These are phyloP conservation scores for Dusona sp. DNA, from an alignment of 2,888 invertebrate genomes.

Conservation along the genomic window DNA sequence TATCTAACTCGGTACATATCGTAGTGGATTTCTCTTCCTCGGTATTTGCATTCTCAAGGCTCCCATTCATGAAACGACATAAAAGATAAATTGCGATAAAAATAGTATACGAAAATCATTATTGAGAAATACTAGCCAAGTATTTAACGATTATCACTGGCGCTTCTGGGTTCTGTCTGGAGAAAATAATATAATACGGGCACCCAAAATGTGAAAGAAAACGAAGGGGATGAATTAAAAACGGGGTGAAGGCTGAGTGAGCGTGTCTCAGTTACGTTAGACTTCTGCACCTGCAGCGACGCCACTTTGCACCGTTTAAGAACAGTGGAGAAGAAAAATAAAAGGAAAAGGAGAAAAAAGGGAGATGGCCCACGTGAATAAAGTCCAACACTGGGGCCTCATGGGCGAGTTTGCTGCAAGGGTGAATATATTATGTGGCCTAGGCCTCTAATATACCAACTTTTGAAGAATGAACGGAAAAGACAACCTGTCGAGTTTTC, in stretches of 20 bases:
- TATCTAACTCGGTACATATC: conserved; percentile 44
- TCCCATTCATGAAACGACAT: conserved; percentile 33
- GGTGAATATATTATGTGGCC: conserved; percentile 67
- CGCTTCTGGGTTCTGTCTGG: not conserved
- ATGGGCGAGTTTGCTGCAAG: conserved; percentile 49
- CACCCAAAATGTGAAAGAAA: conserved; percentile 9
- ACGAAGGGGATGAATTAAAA: conserved; percentile 40
- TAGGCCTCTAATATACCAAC: conserved; percentile 32
- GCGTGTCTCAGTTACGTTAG: conserved; percentile 63
- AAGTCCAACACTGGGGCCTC: conserved; percentile 51
- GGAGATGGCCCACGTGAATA: conserved; percentile 38
- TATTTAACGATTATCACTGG: not conserved
- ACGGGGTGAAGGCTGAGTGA: conserved; percentile 56
- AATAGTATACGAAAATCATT: not conserved
- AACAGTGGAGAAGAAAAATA: conserved; percentile 51
- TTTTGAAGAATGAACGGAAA: conserved; percentile 46
- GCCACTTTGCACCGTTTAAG: conserved; percentile 67
- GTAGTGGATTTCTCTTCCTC: conserved; percentile 39
- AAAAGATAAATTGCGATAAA: conserved; percentile 10
- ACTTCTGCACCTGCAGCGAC: conserved; percentile 68
- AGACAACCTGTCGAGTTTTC: conserved; percentile 59
- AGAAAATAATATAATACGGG: conserved; percentile 12
- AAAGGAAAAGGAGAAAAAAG: conserved; percentile 32
- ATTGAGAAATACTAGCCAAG: not conserved
- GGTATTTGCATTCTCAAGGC: conserved; percentile 26